phyloP scores from a whole-genome alignment of 2,797 vertebrate genomes.

The Sebastolobus altivelis region DNA sequence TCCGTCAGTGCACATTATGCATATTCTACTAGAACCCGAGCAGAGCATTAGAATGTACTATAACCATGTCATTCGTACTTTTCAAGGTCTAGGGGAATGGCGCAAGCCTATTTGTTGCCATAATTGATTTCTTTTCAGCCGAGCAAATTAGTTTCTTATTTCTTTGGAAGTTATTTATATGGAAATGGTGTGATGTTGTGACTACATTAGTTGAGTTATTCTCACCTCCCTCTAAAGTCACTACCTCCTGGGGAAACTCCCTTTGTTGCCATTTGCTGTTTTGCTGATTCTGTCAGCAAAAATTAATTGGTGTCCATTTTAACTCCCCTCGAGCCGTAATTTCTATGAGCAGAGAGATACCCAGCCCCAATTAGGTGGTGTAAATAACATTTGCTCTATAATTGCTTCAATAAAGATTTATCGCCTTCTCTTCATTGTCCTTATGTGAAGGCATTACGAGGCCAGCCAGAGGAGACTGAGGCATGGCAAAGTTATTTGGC shows the following conservation, averaged over 20 bases:
- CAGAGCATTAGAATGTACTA: conserved; percentile 68
- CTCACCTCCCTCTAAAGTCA: conserved; percentile 78
- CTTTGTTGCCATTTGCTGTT: conserved; percentile 81
- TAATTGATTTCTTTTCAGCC: conserved; percentile 84
- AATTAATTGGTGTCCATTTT: conserved; percentile 86
- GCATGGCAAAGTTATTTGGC: conserved; percentile 51
- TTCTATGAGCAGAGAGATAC: conserved; percentile 75
- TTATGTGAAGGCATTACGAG: conserved; percentile 71
- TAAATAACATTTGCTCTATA: conserved; percentile 86
- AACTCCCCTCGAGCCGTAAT: conserved; percentile 78
- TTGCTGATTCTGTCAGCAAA: conserved; percentile 82
- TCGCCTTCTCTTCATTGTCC: conserved; percentile 78
- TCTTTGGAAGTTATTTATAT: conserved; percentile 84
- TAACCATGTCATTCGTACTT: conserved; percentile 65
- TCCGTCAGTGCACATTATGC: conserved; percentile 77
- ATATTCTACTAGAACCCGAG: conserved; percentile 66
- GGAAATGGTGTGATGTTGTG: conserved; percentile 79
- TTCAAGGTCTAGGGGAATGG: conserved; percentile 69
- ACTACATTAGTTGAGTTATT: conserved; percentile 77
- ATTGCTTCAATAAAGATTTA: conserved; percentile 86
- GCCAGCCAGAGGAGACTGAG: conserved; percentile 65
- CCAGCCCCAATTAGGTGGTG: conserved; percentile 79
- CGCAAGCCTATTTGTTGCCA: conserved; percentile 71
- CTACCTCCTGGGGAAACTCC: conserved; percentile 74
- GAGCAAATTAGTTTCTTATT: conserved; percentile 82